Conservation (phyloP, 1,140 invertebrate genomes). For the Aphidius gifuensis region DNA sequence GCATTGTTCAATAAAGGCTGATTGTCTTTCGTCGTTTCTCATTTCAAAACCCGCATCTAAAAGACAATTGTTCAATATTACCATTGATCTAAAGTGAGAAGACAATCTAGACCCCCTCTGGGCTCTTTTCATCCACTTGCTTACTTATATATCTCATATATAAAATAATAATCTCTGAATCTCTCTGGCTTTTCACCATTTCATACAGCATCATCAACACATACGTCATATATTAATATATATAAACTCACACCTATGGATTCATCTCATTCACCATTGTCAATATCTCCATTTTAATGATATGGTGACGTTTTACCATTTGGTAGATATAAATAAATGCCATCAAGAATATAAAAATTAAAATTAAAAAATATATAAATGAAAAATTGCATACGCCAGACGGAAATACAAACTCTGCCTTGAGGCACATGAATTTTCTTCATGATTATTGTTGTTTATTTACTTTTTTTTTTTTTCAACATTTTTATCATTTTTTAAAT, state of each 20-base stretch:
- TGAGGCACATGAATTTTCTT: no score
- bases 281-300: conserved; percentile 56
- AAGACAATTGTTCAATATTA: conserved; percentile 58
- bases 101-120: conserved; percentile 27
- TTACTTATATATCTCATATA: conserved; percentile 30
- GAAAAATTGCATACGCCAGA: not conserved
- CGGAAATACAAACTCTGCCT: no score
- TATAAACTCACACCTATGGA: no score
- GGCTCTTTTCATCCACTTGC: conserved; percentile 32
- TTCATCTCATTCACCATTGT: conserved; percentile 40
- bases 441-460: no score
- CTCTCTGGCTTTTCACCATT: not conserved
- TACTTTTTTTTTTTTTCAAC: no score
- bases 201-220: conserved; percentile 6
- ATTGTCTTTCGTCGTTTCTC: conserved; percentile 52
- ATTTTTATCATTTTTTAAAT: no score
- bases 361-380: conserved; percentile 11
- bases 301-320: conserved; percentile 34
- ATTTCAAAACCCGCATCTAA: conserved; percentile 49
- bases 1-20: conserved; percentile 53
- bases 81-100: conserved; percentile 54
- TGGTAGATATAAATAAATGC: not conserved
- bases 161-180: conserved; percentile 11
- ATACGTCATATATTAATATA: conserved; percentile 2
- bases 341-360: conserved; percentile 8